Base-by-base conservation (phyloP, 2,113 vertebrate genomes). In the Cricetomys ansorgei region DNA sequence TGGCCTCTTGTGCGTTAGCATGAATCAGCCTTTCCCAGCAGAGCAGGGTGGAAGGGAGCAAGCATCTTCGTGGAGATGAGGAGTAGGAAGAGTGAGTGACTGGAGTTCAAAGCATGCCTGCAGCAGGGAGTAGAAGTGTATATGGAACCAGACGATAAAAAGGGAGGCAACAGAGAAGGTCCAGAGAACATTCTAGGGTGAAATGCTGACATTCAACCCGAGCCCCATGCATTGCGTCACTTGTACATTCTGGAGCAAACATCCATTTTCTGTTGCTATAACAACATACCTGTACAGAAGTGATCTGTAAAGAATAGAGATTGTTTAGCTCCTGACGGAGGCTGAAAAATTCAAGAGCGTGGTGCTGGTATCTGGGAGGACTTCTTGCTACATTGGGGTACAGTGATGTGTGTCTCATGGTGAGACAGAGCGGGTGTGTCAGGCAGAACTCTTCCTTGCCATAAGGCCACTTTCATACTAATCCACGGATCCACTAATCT, bases 231-330 rank as follows among this genome's bases (percentile, higher is more conserved):
- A 59, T 15, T 45, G n/a, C 27, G n/a, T 62, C 29, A 43, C n/a
- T 2, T 16, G 34, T 79, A 48, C 5, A 29, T 37, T 65, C 45
- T 67, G 48, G n/a, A 94, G 40, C 23, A 53, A 70, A 29, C 76
- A 17, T 43, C n/a, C 29, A 43, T 75, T 43, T 37, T 27, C 87
- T 83, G 93, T 94, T 89, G 87, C 77, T 89, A 65, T 94, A 89
- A 83, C 93, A 94, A 89, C 70, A 65, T 65, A 89, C 67, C 77
- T 53, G 55, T 83, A 67, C 70, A 4, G 34, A 17, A 25, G 27
- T 64, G 43, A 81, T 64, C 27, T 65, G 17, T 59, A 83, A 89
- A 83, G 55, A 53, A 75, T 27, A 45, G 53, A 65, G 55, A 15
- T 73, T n/a, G 59, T 83, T 89, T 64, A 91, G 89, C 64, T 72